Conservation (phyloP, 2,888 invertebrate genomes). For the Charanyca ferruginea region DNA sequence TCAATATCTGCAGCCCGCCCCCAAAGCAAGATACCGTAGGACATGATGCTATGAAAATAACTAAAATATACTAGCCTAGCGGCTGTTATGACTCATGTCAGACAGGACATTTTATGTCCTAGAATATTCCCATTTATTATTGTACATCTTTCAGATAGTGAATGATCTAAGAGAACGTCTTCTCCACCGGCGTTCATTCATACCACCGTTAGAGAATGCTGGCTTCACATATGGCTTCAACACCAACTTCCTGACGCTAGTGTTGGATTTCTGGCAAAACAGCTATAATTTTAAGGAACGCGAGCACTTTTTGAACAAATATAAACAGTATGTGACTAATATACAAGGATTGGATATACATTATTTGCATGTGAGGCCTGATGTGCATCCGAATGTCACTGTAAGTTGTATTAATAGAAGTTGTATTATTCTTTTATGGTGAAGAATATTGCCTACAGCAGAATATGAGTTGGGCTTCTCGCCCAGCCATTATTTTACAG, state of each 20-base stretch:
- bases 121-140: not conserved
- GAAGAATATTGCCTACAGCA: no score
- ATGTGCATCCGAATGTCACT: slow-evolving; percentile 70
- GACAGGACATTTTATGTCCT: no score
- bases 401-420: slow-evolving; percentile 65
- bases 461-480: no score
- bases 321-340: slow-evolving; percentile 94
- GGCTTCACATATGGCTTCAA: slow-evolving; percentile 96
- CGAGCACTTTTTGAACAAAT: slow-evolving; percentile 93
- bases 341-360: slow-evolving; percentile 95
- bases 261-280: slow-evolving; percentile 95
- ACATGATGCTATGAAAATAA: no score
- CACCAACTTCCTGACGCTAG: slow-evolving; percentile 92
- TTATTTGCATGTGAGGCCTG: slow-evolving; percentile 93
- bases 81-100: no score
- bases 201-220: slow-evolving; percentile 92
- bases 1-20: no score
- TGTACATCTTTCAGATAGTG: slow-evolving; percentile 81
- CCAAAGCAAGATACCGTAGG: no score
- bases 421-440: no score
- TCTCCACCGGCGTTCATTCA: slow-evolving; percentile 82
- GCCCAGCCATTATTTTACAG: no score
- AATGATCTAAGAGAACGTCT: slow-evolving; percentile 91
- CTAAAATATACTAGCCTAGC: no score
- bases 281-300: slow-evolving; percentile 93